Conservation (phyloP, 2,113 vertebrate genomes). For the Microcebus jonahi region DNA sequence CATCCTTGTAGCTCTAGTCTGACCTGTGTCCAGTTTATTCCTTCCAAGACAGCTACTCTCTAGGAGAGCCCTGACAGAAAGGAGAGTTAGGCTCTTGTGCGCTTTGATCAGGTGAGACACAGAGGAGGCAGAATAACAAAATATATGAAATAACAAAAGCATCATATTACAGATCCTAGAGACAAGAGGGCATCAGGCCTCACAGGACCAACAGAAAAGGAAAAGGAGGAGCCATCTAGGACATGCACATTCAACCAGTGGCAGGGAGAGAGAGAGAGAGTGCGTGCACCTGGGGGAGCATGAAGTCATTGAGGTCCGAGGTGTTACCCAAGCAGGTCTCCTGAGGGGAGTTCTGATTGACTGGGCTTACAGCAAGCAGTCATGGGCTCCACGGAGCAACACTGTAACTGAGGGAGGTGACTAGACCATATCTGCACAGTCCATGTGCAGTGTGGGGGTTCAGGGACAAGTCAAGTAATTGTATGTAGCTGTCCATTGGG, state of each 20-base stretch:
- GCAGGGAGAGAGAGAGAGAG: accelerated
- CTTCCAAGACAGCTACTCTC: neutral
- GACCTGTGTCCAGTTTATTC: neutral
- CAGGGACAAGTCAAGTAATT: too few species aligned
- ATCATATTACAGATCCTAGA: neutral
- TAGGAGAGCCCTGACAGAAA: neutral
- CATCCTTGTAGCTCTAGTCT: neutral
- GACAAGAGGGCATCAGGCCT: neutral
- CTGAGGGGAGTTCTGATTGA: neutral
- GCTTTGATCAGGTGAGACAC: neutral
- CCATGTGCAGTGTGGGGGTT: neutral
- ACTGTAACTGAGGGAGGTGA: neutral
- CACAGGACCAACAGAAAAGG: neutral
- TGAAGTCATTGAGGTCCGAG: neutral
- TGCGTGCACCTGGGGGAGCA: too few species aligned
- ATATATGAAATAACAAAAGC: neutral
- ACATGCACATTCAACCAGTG: too few species aligned
- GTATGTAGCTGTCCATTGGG: neutral
- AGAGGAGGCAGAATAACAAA: neutral
- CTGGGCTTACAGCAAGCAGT: neutral
- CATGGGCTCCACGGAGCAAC: neutral
- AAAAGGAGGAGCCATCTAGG: neutral
- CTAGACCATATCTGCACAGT: neutral
- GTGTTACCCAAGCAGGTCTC: neutral
- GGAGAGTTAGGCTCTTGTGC: neutral